Conservation (phyloP, 2,888 invertebrate species). For the Cheilosia vernalis region DNA sequence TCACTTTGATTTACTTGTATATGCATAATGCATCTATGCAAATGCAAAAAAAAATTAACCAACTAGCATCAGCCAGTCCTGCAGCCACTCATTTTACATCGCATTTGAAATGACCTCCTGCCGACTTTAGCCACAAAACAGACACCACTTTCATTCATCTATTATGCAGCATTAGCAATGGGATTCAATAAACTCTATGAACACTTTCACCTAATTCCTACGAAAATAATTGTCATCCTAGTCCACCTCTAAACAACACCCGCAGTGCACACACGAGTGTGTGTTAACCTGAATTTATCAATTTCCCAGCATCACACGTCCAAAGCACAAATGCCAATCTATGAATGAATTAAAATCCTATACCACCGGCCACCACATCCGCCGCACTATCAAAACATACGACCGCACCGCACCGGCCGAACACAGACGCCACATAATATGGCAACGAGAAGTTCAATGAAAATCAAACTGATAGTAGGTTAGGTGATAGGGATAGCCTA, state of each 20-base stretch:
- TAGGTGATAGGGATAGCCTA: conserved; percentile 42
- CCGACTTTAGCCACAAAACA: background rate
- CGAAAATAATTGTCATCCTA: conserved; percentile 42
- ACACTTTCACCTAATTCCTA: conserved; percentile 37
- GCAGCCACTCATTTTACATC: background rate
- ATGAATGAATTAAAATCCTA: conserved; percentile 59
- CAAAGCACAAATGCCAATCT: conserved; percentile 54
- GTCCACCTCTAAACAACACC: conserved; percentile 47
- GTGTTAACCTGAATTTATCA: background rate
- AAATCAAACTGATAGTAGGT: conserved; percentile 44
- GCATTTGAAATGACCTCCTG: background rate
- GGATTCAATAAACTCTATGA: conserved; percentile 21
- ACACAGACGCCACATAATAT: background rate
- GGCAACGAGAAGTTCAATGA: conserved; percentile 32
- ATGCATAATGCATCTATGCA: no score
- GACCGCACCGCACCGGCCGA: conserved; percentile 6
- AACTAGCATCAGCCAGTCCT: background rate
- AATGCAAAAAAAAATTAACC: no score
- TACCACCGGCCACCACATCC: conserved; percentile 17
- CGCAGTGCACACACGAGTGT: background rate
- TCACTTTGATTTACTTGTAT: no score
- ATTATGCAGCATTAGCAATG: conserved; percentile 17
- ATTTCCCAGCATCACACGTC: conserved; percentile 32
- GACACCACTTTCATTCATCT: conserved; percentile 20
- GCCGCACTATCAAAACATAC: conserved; percentile 8